Conservation (phyloP, 1,140 invertebrate species). For the Asobara japonica region DNA sequence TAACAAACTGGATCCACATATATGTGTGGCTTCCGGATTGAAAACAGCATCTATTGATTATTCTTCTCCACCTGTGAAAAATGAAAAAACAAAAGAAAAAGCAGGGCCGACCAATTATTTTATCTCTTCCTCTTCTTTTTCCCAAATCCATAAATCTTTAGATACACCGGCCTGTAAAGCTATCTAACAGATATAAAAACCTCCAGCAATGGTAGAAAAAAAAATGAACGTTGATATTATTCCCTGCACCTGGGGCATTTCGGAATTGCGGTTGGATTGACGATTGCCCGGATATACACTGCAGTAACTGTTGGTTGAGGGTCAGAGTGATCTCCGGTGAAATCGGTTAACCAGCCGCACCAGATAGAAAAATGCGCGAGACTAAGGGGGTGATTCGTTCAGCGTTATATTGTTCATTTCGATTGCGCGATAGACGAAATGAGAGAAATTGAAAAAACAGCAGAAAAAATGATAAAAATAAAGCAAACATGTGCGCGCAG, state of each 20-base stretch:
- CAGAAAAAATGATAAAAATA: background rate
- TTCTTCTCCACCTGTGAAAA: background rate
- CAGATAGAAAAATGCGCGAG: background rate
- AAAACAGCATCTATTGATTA: background rate
- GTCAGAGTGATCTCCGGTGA: conserved; percentile 1
- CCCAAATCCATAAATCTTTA: background rate
- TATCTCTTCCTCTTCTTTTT: background rate
- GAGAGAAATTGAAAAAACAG: background rate
- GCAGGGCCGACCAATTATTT: background rate
- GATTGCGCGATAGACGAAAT: conserved; percentile 1
- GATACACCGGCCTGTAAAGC: background rate
- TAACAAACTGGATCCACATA: too few relatives aligned
- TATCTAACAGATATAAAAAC: background rate
- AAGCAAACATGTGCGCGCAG: conserved; percentile 41
- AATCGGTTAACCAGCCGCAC: conserved; percentile 26
- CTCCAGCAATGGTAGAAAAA: background rate
- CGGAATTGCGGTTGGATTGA: conserved; percentile 33
- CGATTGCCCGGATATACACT: conserved; percentile 27
- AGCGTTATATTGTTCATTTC: background rate
- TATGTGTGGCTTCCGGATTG: too few relatives aligned
- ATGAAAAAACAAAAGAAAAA: too few relatives aligned
- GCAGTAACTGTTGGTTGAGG: background rate
- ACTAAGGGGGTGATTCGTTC: background rate
- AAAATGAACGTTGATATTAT: conserved; percentile 23
- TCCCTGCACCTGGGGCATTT: conserved; percentile 29